Evolutionary conservation across 2,888 invertebrate genomes (phyloP).

Genomic region (Seladonia tumulorum): DNA sequence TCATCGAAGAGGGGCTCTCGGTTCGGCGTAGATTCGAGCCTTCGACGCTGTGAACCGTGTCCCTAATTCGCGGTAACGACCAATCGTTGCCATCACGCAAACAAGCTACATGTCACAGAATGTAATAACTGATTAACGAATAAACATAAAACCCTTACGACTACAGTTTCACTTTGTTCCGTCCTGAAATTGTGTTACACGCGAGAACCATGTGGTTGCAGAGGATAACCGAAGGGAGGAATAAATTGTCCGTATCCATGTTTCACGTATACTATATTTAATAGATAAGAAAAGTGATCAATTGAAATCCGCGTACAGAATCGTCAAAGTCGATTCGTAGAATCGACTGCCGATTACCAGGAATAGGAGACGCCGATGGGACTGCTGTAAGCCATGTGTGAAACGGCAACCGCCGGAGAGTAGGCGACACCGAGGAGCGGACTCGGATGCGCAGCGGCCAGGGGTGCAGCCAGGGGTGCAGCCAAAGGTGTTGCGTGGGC

Average conservation of each 20-base stretch:
- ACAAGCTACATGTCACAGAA: conserved; percentile 61
- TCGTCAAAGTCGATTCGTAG: background rate
- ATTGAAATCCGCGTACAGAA: background rate
- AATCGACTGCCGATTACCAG: conserved; percentile 64
- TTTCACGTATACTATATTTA: conserved; percentile 42
- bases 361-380: conserved; percentile 78
- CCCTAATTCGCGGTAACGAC: conserved; percentile 10
- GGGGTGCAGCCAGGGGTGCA: conserved; percentile 49
- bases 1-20: background rate
- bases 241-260: background rate
- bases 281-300: conserved; percentile 30
- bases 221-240: background rate
- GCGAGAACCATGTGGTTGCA: background rate
- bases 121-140: conserved; percentile 55
- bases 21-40: background rate
- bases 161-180: background rate
- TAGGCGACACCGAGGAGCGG: conserved; percentile 78
- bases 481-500: conserved; percentile 50
- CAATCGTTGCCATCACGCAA: conserved; percentile 20
- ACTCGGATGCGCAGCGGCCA: conserved; percentile 60
- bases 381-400: conserved; percentile 78
- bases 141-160: conserved; percentile 51
- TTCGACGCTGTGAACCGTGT: conserved; percentile 20
- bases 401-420: conserved; percentile 79
- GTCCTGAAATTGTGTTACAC: background rate